phyloP scores from a whole-genome alignment of 2,888 invertebrate species.

The Dorcus hopei region DNA sequence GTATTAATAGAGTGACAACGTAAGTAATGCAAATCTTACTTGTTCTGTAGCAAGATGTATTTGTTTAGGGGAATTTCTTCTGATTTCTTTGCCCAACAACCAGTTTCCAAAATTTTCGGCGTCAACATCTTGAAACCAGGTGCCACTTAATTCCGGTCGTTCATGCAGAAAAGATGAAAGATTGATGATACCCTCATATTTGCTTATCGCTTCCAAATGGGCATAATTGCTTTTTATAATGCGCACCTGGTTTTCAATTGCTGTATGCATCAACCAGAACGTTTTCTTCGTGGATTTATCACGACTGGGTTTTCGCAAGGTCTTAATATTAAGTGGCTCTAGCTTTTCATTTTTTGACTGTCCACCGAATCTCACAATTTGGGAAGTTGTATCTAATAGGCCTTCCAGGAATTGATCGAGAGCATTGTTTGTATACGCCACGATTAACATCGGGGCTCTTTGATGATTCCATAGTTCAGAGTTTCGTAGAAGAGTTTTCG shows the following conservation, averaged over 20 bases:
- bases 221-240: neutral
- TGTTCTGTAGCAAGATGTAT: conserved; percentile 7
- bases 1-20: no score
- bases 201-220: neutral
- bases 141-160: conserved; percentile 5
- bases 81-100: conserved; percentile 5
- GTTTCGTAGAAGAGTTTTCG: conserved; percentile 52
- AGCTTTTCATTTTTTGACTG: conserved; percentile 61
- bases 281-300: no score
- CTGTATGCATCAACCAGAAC: no score
- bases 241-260: neutral
- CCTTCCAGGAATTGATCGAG: conserved; percentile 80
- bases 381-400: conserved; percentile 55
- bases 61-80: no score
- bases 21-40: neutral
- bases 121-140: conserved; percentile 3
- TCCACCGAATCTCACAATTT: conserved; percentile 66
- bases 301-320: neutral
- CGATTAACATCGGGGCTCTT: conserved; percentile 64
- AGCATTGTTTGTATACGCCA: conserved; percentile 84
- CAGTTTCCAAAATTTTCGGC: conserved; percentile 4
- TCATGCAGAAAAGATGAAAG: neutral
- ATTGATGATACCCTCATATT: conserved; percentile 9
- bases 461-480: conserved; percentile 2
- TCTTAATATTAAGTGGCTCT: conserved; percentile 27